Evolutionary conservation across 2,797 vertebrate species (phyloP).

Genomic region (Scolopax rusticola): DNA sequence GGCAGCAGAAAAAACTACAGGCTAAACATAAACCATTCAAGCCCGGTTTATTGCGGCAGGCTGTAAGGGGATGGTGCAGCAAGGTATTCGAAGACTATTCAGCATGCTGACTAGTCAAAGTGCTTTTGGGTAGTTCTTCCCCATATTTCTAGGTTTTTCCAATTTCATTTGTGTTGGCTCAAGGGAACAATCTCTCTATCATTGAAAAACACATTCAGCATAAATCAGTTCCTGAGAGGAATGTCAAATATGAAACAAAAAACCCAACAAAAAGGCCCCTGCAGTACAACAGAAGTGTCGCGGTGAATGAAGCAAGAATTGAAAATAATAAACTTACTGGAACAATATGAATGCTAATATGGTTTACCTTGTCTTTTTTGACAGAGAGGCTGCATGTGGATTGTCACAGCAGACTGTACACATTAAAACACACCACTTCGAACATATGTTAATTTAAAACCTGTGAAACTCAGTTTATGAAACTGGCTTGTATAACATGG

Average conservation of each 20-base stretch:
- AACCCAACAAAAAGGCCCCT: constrained; percentile 13
- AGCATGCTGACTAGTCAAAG: constrained; percentile 67
- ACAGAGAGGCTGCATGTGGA: neutral
- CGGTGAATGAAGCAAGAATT: constrained; percentile 53
- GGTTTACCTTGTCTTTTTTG: constrained; percentile 26
- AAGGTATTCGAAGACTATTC: constrained; percentile 43
- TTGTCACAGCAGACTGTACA: constrained; percentile 21
- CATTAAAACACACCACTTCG: constrained; percentile 1
- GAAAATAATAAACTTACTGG: constrained; percentile 47
- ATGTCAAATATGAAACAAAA: constrained; percentile 71
- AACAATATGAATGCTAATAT: constrained; percentile 14
- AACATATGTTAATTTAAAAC: neutral
- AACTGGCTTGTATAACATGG: neutral
- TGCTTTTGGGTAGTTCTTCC: constrained; percentile 66
- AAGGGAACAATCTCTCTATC: constrained; percentile 69
- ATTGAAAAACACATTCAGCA: constrained; percentile 70
- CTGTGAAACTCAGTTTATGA: constrained; percentile 12
- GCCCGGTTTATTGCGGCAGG: constrained; percentile 14
- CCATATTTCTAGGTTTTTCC: constrained; percentile 65
- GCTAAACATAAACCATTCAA: constrained; percentile 16
- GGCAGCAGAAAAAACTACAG: neutral
- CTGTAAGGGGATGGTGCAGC: neutral
- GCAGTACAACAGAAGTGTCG: constrained; percentile 21
- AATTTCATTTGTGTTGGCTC: constrained; percentile 77
- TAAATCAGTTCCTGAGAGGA: constrained; percentile 73